Evolutionary conservation across 2,888 invertebrate genomes (phyloP).

Genomic region (Stenodera caucasica): DNA sequence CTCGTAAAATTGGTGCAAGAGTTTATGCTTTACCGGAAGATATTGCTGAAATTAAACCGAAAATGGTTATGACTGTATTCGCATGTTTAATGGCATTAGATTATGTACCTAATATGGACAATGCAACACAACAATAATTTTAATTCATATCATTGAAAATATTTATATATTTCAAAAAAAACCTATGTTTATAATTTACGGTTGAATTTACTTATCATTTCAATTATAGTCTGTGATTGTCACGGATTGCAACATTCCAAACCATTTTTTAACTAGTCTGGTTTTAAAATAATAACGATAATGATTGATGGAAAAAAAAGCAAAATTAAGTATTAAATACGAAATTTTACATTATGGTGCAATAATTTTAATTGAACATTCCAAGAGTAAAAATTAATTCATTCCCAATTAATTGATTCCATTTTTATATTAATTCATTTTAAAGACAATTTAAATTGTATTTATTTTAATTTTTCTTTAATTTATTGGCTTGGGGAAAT

Average conservation of each 20-base stretch:
- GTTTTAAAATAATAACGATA: constrained; percentile 31
- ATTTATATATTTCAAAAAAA: constrained; percentile 1
- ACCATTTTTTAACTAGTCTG: constrained; percentile 35
- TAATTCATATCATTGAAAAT: constrained; percentile 13
- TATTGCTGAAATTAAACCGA: constrained; percentile 96
- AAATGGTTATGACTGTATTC: constrained; percentile 99
- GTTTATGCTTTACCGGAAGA: constrained; percentile 99
- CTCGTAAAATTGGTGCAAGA: constrained; percentile 94
- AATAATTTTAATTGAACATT: constrained; percentile 23
- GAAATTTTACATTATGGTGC: constrained; percentile 17
- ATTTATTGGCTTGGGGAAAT: constrained; percentile 32
- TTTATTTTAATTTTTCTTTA: constrained; percentile 17
- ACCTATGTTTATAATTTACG: constrained; percentile 16
- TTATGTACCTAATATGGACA: constrained; percentile 87
- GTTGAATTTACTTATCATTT: constrained; percentile 14
- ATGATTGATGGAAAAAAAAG: too few species aligned
- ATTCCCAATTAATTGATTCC: constrained; percentile 17
- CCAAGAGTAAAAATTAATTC: neutral
- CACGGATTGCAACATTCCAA: constrained; percentile 34
- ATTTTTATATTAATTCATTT: constrained; percentile 4
- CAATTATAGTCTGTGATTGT: constrained; percentile 23
- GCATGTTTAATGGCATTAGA: constrained; percentile 98
- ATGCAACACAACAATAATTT: constrained; percentile 36
- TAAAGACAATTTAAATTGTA: constrained; percentile 15
- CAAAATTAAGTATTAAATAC: neutral